Evolutionary conservation across 2,888 invertebrate species (phyloP).

Genomic region (Thereva nobilitata): DNA sequence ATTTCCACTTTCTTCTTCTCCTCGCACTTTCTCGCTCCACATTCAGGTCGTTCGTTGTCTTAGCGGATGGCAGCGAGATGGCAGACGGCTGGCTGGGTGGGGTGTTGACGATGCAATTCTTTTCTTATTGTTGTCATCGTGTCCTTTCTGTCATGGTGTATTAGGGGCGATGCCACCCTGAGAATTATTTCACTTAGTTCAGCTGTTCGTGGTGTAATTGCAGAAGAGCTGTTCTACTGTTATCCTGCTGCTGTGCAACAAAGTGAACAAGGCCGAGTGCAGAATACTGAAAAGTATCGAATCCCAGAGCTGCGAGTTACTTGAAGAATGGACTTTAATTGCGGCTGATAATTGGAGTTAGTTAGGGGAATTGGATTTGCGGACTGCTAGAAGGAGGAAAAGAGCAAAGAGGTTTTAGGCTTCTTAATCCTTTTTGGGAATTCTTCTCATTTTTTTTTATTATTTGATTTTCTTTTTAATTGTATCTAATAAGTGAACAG

Average conservation of each 20-base stretch:
- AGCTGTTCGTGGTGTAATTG: conserved; percentile 33
- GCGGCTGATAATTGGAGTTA: conserved; percentile 32
- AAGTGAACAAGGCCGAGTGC: conserved; percentile 1
- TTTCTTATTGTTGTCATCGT: conserved; percentile 33
- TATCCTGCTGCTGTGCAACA: conserved; percentile 1
- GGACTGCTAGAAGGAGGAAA: background rate
- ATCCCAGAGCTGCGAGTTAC: conserved; percentile 14
- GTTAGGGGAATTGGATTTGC: conserved; percentile 13
- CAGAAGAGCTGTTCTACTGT: conserved; percentile 3
- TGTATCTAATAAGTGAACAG: too few species aligned
- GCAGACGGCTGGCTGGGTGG: conserved; percentile 12
- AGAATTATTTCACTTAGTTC: conserved; percentile 34
- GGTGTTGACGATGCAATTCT: conserved; percentile 34
- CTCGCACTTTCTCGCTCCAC: too few species aligned
- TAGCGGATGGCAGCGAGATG: too few species aligned
- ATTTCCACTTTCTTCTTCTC: too few species aligned
- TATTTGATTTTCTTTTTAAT: too few species aligned
- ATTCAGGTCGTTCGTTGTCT: too few species aligned
- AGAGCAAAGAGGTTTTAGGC: background rate
- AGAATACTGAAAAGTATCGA: background rate
- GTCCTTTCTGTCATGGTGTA: conserved; percentile 29
- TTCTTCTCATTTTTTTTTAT: too few species aligned
- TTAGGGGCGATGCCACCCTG: conserved; percentile 27
- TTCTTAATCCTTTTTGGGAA: too few species aligned
- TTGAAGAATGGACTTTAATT: conserved; percentile 30